Evolutionary conservation across 2,888 invertebrate genomes (phyloP).

Genomic region (Nephrotoma flavescens): DNA sequence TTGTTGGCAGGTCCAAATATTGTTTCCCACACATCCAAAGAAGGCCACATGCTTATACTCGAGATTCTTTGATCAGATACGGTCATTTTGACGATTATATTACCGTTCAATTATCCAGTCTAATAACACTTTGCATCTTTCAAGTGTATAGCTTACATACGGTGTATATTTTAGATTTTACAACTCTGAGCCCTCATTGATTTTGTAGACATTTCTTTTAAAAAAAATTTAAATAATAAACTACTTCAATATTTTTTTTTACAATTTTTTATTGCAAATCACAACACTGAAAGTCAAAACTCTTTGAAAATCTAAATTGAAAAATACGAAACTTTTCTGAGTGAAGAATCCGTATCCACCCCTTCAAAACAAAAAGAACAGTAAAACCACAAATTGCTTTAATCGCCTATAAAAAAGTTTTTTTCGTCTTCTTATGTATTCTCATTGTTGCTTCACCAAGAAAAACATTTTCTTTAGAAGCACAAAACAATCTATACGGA

Average conservation of each 20-base stretch:
- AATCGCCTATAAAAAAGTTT: neutral
- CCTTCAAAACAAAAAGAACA: neutral
- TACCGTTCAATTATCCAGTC: too few species aligned
- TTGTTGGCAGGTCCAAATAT: too few species aligned
- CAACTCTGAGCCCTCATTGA: too few species aligned
- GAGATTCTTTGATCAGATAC: too few species aligned
- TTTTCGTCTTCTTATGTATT: neutral
- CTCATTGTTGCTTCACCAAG: neutral
- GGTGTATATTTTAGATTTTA: too few species aligned
- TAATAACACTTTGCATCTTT: too few species aligned
- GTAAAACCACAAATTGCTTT: neutral
- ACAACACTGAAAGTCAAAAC: neutral
- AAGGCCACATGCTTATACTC: too few species aligned
- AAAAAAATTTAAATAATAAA: too few species aligned
- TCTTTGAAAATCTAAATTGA: neutral
- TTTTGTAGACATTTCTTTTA: too few species aligned
- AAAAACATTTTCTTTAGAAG: neutral
- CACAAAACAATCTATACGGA: neutral
- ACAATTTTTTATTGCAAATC: neutral
- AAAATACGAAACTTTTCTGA: neutral
- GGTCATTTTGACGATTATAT: too few species aligned
- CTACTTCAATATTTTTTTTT: neutral
- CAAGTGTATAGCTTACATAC: too few species aligned
- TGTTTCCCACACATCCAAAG: too few species aligned
- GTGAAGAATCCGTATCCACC: neutral